Base-by-base conservation (phyloP, 2,888 invertebrate genomes). In the Hofmannophila pseudospretella region DNA sequence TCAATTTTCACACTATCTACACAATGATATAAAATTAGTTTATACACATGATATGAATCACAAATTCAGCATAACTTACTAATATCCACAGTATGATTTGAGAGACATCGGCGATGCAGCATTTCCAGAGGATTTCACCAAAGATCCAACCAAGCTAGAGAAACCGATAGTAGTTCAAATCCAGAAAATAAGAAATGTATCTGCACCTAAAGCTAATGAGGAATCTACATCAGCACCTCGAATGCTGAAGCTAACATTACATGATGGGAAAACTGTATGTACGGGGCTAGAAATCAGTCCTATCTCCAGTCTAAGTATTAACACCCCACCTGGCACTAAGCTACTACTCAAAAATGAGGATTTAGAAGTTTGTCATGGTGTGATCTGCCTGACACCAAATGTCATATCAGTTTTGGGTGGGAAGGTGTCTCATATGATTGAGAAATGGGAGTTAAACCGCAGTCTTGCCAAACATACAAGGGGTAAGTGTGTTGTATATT, bases 321-420 rank as follows among this genome's bases (percentile, higher is more conserved):
- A 95, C 61, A 95, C 96, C 8, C 92, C 95, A n/a, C 96, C 96
- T 0, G 97, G 97, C 28, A 94, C 95, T 22, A 97, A 97, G 75
- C 63, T 97, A 49, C 54, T 85, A 47, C 58, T 86, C 30, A 79
- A 73, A 30, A 72, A 76, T 62, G 84, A 85, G 44, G 82, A 72
- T 0, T 55, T 86, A 25, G 81, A 84, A 50, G 88, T 92, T 23
- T 91, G 92, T 38, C 92, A 93, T 49, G 94, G 95, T 26, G 92
- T 93, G 49, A 73, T 96, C 27, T 88, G 95, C 58, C 73, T 97
- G 37, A 90, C 88, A 44, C 89, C 93, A 7, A 85, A 80, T 43
- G 90, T 92, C 39, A 88, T 94, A 28, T 89, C 90, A 43, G 78
- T 95, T 23, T 84, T 97, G 13, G 96, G 97, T n/a, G 97, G 97